Percentiles rank a stretch among this genome's conserved stretches.
Evolutionary conservation across 2,888 invertebrate genomes (phyloP).

Genomic region (Caenorhabditis doughertyi): DNA sequence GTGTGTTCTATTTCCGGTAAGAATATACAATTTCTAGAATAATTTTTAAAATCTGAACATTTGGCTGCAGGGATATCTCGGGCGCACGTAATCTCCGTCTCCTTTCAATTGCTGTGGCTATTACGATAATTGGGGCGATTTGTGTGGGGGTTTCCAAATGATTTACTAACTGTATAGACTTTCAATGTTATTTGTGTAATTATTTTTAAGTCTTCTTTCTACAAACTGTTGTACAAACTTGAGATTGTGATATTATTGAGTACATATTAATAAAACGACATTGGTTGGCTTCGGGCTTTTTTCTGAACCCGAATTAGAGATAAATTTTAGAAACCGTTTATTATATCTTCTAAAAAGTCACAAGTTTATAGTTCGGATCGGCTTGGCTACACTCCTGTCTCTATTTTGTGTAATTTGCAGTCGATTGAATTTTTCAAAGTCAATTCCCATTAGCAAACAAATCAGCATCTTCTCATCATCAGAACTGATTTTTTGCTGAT

Average conservation of each 20-base stretch:
- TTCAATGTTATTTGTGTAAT: too few relatives aligned
- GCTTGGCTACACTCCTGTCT: conserved; percentile 40
- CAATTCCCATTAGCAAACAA: conserved; percentile 64
- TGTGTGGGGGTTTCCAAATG: conserved; percentile 81
- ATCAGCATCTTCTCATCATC: conserved; percentile 65
- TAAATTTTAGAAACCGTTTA: too few relatives aligned
- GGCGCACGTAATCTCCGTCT: conserved; percentile 77
- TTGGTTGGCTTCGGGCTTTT: too few relatives aligned
- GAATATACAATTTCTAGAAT: neutral
- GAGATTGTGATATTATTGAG: neutral
- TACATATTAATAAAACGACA: too few relatives aligned
- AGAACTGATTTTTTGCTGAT: conserved; percentile 33
- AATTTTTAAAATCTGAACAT: neutral
- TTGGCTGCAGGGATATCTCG: conserved; percentile 83
- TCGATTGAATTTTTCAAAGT: conserved; percentile 62
- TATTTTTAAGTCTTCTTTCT: too few relatives aligned
- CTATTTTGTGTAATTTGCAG: conserved; percentile 26
- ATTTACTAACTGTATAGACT: too few relatives aligned
- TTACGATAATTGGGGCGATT: conserved; percentile 78
- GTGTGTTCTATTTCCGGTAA: conserved; percentile 84
- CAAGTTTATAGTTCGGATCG: conserved; percentile 58
- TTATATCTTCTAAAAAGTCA: neutral
- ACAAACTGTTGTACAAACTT: neutral
- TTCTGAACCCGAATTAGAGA: neutral
- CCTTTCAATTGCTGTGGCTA: conserved; percentile 73